Percentiles rank a stretch among this genome's conserved stretches.
Conservation (phyloP, 2,113 vertebrate genomes). For the Ceyx melanurus region DNA sequence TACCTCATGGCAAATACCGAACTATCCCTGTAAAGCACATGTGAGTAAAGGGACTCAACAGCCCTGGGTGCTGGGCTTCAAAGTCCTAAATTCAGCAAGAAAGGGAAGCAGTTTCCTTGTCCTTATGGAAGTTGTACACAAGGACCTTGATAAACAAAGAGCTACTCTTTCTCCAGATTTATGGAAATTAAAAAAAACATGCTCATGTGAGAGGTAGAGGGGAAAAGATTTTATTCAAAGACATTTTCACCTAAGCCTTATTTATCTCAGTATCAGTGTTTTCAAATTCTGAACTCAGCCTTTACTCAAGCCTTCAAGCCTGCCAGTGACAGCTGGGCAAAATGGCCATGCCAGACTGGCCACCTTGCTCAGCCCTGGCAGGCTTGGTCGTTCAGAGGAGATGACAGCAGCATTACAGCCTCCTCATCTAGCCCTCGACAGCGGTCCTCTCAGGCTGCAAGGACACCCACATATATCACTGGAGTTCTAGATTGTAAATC, state of each 20-base stretch:
- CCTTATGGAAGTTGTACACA: background rate
- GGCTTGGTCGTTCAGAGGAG: fast-evolving
- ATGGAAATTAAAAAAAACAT: background rate
- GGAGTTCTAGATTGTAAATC: background rate
- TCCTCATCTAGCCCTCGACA: background rate
- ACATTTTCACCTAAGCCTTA: background rate
- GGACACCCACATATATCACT: fast-evolving
- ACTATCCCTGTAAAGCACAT: fast-evolving
- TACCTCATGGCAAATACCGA: fast-evolving
- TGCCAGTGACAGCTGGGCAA: background rate
- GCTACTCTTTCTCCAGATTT: background rate
- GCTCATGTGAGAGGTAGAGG: fast-evolving
- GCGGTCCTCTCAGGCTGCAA: fast-evolving
- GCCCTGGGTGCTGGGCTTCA: background rate
- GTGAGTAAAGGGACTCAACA: background rate
- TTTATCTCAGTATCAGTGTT: background rate
- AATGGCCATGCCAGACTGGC: background rate
- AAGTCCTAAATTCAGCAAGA: background rate
- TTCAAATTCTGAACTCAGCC: background rate
- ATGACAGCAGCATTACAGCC: background rate
- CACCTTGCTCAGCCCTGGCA: background rate
- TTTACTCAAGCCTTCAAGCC: background rate
- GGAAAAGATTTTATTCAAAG: background rate
- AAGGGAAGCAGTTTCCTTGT: background rate
- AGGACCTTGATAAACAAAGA: background rate